phyloP scores from a whole-genome alignment of 2,113 vertebrate genomes.

The Oenanthe oenanthe region DNA sequence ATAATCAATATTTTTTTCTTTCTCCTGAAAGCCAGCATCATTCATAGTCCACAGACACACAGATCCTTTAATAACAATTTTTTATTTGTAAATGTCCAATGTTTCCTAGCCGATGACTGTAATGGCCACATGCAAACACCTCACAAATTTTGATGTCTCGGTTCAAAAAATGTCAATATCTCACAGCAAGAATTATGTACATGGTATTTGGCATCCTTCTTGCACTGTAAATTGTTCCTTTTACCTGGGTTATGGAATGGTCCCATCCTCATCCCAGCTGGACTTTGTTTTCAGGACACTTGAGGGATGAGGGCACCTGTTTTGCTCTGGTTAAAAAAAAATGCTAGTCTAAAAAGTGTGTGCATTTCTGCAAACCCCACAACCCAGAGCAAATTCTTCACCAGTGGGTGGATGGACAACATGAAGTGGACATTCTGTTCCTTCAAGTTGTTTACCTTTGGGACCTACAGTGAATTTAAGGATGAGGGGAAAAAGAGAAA shows the following conservation, averaged over 20 bases:
- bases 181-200: conserved; percentile 83
- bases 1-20: conserved; percentile 79
- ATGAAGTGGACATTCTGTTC: conserved; percentile 96
- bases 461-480: conserved; percentile 81
- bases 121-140: conserved; percentile 98
- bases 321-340: conserved; percentile 64
- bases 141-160: conserved; percentile 86
- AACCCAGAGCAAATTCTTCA: conserved; percentile 97
- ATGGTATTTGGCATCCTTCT: conserved; percentile 81
- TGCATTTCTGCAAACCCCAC: conserved; percentile 98
- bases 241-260: conserved; percentile 79
- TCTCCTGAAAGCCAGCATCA: conserved; percentile 77
- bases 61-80: conserved; percentile 81
- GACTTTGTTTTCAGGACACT: conserved; percentile 66
- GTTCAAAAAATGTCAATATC: conserved; percentile 76
- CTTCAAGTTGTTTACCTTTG: conserved; percentile 98
- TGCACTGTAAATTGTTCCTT: conserved; percentile 77
- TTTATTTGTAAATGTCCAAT: conserved; percentile 86
- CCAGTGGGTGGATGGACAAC: conserved; percentile 97
- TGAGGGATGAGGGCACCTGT: conserved; percentile 71
- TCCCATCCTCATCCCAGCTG: conserved; percentile 79
- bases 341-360: conserved; percentile 91
- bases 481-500: not conserved
- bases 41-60: conserved; percentile 82
- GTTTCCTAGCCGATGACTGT: conserved; percentile 89